Evolutionary conservation across 2,888 invertebrate genomes (phyloP).

Genomic region (Callosobruchus maculatus): DNA sequence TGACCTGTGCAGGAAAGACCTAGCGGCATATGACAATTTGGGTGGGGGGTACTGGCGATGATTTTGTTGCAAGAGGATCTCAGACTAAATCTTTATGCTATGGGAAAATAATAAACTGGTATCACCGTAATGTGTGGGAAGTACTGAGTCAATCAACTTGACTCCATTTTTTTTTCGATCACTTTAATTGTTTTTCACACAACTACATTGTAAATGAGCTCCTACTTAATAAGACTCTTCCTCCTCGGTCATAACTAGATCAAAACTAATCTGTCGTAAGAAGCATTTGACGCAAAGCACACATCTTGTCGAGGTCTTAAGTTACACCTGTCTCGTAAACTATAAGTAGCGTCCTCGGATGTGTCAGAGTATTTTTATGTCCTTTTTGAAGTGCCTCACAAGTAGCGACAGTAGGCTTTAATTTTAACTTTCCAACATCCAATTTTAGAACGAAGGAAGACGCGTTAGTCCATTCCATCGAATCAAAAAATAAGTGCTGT

Average conservation of each 20-base stretch:
- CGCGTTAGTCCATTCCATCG: neutral
- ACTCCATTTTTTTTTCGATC: too few species aligned
- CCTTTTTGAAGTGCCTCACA: neutral
- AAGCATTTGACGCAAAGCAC: neutral
- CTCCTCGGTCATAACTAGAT: neutral
- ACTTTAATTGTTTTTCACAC: too few species aligned
- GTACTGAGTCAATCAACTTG: too few species aligned
- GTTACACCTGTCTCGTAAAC: neutral
- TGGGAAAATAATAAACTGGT: too few species aligned
- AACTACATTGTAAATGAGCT: too few species aligned
- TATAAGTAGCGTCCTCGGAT: neutral
- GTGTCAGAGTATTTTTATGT: neutral
- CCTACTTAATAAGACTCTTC: neutral
- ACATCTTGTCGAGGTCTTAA: neutral
- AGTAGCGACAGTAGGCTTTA: neutral
- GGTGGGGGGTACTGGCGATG: too few species aligned
- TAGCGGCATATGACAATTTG: too few species aligned
- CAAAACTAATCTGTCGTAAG: neutral
- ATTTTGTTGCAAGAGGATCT: too few species aligned
- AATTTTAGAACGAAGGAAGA: neutral
- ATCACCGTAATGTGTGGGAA: too few species aligned
- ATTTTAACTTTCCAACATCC: neutral
- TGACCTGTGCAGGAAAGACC: too few species aligned
- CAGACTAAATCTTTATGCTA: too few species aligned
- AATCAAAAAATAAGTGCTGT: neutral